A percentile compares a stretch with the other conserved stretches of the same genome.
These are phyloP conservation scores for Acropternis orthonyx DNA, from an alignment of 2,797 vertebrate genomes.

Conservation along the genomic window DNA sequence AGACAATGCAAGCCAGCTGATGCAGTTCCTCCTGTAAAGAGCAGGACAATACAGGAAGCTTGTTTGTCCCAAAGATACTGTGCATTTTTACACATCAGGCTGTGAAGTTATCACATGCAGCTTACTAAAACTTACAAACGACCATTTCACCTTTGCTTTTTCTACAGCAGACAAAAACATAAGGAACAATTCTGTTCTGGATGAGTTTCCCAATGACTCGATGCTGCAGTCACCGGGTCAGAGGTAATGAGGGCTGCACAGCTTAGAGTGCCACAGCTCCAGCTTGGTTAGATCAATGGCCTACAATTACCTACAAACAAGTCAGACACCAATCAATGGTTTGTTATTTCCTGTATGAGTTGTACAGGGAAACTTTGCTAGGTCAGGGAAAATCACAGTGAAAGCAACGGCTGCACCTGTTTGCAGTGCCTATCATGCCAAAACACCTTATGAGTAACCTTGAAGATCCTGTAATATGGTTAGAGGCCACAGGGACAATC, in stretches of 20 bases:
- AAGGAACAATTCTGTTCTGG: constrained; percentile 47
- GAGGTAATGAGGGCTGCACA: constrained; percentile 70
- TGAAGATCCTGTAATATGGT: constrained; percentile 33
- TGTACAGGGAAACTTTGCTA: constrained; percentile 71
- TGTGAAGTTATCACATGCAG: neutral
- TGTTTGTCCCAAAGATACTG: neutral
- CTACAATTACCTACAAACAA: constrained; percentile 81
- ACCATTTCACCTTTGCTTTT: constrained; percentile 42
- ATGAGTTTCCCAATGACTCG: constrained; percentile 50
- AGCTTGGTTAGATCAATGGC: constrained; percentile 75
- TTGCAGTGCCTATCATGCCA: constrained; percentile 41
- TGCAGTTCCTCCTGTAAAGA: constrained; percentile 48
- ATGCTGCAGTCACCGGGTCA: constrained; percentile 62
- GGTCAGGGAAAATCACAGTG: constrained; percentile 60
- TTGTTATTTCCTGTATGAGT: constrained; percentile 74
- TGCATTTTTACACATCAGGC: neutral
- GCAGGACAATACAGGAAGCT: constrained; percentile 34
- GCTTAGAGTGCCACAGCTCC: constrained; percentile 41
- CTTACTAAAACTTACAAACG: constrained; percentile 10
- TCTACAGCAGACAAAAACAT: constrained; percentile 32
- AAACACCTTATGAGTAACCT: constrained; percentile 53
- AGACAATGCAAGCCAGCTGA: constrained; percentile 64
- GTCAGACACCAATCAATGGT: constrained; percentile 78
- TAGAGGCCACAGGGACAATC: constrained; percentile 42
- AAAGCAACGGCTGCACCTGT: constrained; percentile 64